phyloP scores from a whole-genome alignment of 2,888 invertebrate genomes.

The Hemaris fuciformis region DNA sequence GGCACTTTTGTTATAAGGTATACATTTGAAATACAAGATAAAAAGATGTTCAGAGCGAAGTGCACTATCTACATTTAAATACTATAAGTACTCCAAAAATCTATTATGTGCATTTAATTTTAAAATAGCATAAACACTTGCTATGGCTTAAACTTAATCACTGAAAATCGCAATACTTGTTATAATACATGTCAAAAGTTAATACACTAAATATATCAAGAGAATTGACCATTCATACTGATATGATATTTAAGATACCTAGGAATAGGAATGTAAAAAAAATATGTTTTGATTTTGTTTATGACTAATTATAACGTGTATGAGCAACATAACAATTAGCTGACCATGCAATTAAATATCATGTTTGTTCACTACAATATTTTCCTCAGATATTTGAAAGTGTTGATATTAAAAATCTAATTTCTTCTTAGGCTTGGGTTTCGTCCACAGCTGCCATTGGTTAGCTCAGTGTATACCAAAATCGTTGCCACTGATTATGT shows the following conservation, averaged over 20 bases:
- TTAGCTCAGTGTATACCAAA: no score
- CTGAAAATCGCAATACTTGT: background rate
- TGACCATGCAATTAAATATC: background rate
- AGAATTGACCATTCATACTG: background rate
- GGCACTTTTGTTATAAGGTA: background rate
- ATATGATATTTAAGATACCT: background rate
- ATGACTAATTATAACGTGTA: background rate
- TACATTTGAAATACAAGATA: background rate
- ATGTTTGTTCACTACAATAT: no score
- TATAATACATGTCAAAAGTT: background rate
- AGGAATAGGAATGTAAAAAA: constrained; percentile 2
- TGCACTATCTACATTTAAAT: background rate
- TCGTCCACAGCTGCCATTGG: no score
- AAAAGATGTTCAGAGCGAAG: background rate
- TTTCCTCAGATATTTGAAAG: no score
- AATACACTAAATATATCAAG: background rate
- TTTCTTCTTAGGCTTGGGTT: no score
- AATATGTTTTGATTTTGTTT: background rate
- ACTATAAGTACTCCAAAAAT: background rate
- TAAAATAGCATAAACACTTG: background rate
- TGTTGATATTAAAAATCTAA: no score
- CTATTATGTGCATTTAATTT: background rate
- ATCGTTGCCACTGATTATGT: no score
- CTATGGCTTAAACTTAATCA: background rate
- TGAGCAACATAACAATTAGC: background rate